Evolutionary conservation across 2,113 vertebrate genomes (phyloP).

Genomic region (Pelecanoides urinatrix): DNA sequence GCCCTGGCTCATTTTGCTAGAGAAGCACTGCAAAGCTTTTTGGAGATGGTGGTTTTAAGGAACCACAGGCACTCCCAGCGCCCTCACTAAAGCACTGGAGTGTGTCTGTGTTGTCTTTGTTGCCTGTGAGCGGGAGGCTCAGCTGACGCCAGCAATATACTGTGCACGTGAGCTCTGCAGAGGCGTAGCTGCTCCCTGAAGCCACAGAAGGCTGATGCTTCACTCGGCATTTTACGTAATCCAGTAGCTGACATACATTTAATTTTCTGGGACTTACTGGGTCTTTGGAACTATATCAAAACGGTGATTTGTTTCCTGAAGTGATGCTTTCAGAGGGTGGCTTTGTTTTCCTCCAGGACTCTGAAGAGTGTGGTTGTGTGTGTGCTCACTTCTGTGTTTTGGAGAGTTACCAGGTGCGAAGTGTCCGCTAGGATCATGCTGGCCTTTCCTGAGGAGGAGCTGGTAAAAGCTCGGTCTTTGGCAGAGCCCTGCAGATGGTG

Average conservation of each 20-base stretch:
- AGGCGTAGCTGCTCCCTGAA: not conserved
- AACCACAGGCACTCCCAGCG: not conserved
- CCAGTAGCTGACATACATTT: not conserved
- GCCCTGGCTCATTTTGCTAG: not conserved
- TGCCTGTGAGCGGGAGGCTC: not conserved
- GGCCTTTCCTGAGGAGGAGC: not conserved
- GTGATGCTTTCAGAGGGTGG: not conserved
- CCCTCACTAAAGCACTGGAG: not conserved
- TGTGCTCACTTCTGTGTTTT: not conserved
- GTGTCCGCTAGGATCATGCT: not conserved
- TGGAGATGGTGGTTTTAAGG: not conserved
- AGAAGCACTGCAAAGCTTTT: not conserved
- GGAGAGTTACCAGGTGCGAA: not conserved
- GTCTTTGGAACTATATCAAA: not conserved
- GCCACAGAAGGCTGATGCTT: not conserved
- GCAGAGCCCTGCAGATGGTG: constrained; percentile 52
- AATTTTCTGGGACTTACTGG: not conserved
- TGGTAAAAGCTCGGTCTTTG: not conserved
- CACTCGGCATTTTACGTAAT: fast-evolving
- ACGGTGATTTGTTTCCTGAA: not conserved
- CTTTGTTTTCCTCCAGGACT: not conserved
- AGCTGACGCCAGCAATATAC: not conserved
- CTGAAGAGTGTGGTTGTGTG: not conserved
- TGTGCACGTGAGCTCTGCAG: not conserved
- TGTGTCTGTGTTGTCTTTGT: fast-evolving